Evolutionary conservation across 2,797 vertebrate genomes (phyloP).

Genomic region (Sebastes minor): DNA sequence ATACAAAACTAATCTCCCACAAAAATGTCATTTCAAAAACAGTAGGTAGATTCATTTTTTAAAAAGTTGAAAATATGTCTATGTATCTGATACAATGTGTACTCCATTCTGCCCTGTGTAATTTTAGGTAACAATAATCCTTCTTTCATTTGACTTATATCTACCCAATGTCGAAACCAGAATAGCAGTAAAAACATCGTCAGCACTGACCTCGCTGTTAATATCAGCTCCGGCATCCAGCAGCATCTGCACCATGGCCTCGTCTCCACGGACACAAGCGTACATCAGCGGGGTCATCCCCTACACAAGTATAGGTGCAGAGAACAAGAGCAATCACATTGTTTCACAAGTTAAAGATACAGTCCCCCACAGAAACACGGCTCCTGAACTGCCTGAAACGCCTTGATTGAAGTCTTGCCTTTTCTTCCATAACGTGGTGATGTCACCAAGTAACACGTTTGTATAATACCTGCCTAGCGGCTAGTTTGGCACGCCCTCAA

Average conservation of each 20-base stretch:
- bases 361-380: background rate
- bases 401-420: no score
- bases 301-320: constrained; percentile 30
- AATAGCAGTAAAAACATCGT: constrained; percentile 23
- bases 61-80: background rate
- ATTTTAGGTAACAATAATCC: background rate
- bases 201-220: constrained; percentile 92
- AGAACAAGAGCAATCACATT: background rate
- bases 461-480: no score
- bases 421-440: no score
- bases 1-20: background rate
- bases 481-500: no score
- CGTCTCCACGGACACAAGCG: constrained; percentile 95
- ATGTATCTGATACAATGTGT: background rate
- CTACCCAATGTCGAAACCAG: background rate
- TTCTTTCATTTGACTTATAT: constrained; percentile 3
- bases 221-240: constrained; percentile 97
- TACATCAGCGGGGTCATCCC: constrained; percentile 99
- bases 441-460: no score
- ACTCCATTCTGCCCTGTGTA: background rate
- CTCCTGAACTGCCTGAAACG: no score
- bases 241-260: constrained; percentile 99
- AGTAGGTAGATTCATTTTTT: background rate
- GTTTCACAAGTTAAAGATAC: background rate
- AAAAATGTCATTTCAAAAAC: background rate